These are phyloP conservation scores for Poecilus cupreus DNA, from an alignment of 2,888 invertebrate genomes.

Conservation along the genomic window DNA sequence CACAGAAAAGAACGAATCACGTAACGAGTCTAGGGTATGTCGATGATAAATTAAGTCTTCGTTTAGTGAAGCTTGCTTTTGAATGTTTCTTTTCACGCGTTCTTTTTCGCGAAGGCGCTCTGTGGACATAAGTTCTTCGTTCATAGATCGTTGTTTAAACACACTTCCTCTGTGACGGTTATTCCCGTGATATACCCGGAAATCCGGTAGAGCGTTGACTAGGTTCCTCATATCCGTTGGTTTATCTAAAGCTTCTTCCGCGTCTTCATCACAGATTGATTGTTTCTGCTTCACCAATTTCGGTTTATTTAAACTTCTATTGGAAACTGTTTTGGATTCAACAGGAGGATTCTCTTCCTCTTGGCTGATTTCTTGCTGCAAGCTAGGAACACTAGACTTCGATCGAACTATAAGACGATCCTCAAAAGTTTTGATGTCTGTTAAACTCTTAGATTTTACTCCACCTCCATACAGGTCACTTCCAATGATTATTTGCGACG, in stretches of 20 bases:
- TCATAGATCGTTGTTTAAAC: conserved; percentile 89
- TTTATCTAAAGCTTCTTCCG: conserved; percentile 79
- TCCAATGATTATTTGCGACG: conserved; percentile 69
- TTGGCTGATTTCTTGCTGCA: conserved; percentile 67
- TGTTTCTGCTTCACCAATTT: conserved; percentile 91
- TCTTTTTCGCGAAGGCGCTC: conserved; percentile 90
- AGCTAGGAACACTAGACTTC: conserved; percentile 84
- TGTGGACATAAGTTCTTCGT: conserved; percentile 92
- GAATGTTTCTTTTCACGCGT: conserved; percentile 86
- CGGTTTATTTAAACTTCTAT: conserved; percentile 74
- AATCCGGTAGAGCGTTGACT: conserved; percentile 80
- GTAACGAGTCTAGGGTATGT: conserved; percentile 81
- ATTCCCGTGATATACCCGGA: conserved; percentile 75
- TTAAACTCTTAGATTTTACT: conserved; percentile 88
- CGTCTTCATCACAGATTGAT: conserved; percentile 85
- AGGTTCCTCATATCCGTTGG: conserved; percentile 82
- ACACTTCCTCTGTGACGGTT: conserved; percentile 77
- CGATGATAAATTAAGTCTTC: conserved; percentile 87
- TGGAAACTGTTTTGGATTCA: conserved; percentile 57
- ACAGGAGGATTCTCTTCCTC: conserved; percentile 64
- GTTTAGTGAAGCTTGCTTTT: conserved; percentile 91
- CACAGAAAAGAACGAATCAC: conserved; percentile 84
- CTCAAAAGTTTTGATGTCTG: conserved; percentile 86
- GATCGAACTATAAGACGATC: conserved; percentile 83
- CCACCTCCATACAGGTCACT: conserved; percentile 75